Conservation (phyloP, 2,888 invertebrate genomes). For the Drosophila formosana region DNA sequence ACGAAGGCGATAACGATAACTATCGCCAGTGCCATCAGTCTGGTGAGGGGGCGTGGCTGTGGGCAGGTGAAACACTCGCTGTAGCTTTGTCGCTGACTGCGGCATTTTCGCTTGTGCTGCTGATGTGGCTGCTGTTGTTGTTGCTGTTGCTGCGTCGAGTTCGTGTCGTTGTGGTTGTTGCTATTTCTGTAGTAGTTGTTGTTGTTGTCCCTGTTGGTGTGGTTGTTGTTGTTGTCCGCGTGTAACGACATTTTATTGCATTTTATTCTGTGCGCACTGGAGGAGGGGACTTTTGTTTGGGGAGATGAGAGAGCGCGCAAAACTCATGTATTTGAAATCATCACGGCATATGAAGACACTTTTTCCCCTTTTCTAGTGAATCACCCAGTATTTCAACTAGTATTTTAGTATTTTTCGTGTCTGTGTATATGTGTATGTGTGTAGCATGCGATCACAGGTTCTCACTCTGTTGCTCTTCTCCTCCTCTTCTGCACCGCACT, state of each 20-base stretch:
- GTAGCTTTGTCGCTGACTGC: slow-evolving; percentile 24
- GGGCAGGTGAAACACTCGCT: slow-evolving; percentile 39
- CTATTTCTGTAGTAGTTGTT: slow-evolving; percentile 10
- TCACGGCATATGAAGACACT: slow-evolving; percentile 33
- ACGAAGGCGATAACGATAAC: slow-evolving; percentile 18
- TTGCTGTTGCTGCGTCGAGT: slow-evolving; percentile 54
- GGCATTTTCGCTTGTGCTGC: slow-evolving; percentile 68
- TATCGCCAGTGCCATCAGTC: slow-evolving; percentile 31
- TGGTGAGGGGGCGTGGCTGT: slow-evolving; percentile 23
- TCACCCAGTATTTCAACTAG: slow-evolving; percentile 34
- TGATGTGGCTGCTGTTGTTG: slow-evolving; percentile 66
- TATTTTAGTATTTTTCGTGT: slow-evolving; percentile 37
- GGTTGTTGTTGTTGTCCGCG: slow-evolving; percentile 28
- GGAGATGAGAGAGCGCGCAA: slow-evolving; percentile 10
- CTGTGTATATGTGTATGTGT: slow-evolving; percentile 17
- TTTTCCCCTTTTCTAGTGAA: slow-evolving; percentile 16
- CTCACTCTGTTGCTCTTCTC: slow-evolving; percentile 18
- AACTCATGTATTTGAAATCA: slow-evolving; percentile 53
- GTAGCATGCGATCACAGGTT: slow-evolving; percentile 39
- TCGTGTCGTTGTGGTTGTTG: slow-evolving; percentile 20
- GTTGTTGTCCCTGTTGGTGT: slow-evolving; percentile 39
- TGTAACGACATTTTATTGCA: slow-evolving; percentile 75
- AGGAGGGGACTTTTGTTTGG: slow-evolving; percentile 4
- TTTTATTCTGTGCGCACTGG: slow-evolving; percentile 48
- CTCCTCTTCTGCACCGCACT: slow-evolving; percentile 10